Evolutionary conservation across 2,797 vertebrate genomes (phyloP).

Genomic region (Amniataba percoides): DNA sequence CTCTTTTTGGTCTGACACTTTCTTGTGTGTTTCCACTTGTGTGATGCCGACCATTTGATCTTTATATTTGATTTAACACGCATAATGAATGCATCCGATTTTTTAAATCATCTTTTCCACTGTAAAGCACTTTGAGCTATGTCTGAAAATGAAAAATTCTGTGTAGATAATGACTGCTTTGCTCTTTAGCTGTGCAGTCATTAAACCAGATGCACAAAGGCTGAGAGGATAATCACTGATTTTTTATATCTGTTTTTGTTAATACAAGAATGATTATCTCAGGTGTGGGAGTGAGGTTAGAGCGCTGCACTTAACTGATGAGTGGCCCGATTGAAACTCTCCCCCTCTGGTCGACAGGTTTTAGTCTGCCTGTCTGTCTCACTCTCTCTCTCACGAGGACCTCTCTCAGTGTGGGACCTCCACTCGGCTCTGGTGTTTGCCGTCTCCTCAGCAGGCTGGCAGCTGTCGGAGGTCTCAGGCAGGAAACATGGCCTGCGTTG

Average conservation of each 20-base stretch:
- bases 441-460: conserved; percentile 26
- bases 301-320: conserved; percentile 19
- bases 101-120: conserved; percentile 18
- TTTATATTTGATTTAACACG: background rate
- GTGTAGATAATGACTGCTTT: conserved; percentile 16
- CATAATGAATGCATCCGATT: background rate
- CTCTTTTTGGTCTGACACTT: background rate
- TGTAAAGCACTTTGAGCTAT: conserved; percentile 1
- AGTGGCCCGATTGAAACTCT: conserved; percentile 13
- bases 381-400: conserved; percentile 27
- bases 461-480: conserved; percentile 21
- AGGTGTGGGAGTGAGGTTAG: conserved; percentile 40
- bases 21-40: background rate
- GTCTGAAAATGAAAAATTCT: conserved; percentile 6
- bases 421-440: conserved; percentile 25
- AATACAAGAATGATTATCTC: conserved; percentile 39
- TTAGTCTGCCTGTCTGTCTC: background rate
- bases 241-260: conserved; percentile 34
- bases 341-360: conserved; percentile 7
- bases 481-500: background rate
- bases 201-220: conserved; percentile 27
- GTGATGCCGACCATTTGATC: background rate
- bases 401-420: conserved; percentile 12
- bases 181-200: conserved; percentile 15
- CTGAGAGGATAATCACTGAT: conserved; percentile 43